Base-by-base conservation (phyloP, 1,140 invertebrate genomes). In the Anastrepha obliqua region DNA sequence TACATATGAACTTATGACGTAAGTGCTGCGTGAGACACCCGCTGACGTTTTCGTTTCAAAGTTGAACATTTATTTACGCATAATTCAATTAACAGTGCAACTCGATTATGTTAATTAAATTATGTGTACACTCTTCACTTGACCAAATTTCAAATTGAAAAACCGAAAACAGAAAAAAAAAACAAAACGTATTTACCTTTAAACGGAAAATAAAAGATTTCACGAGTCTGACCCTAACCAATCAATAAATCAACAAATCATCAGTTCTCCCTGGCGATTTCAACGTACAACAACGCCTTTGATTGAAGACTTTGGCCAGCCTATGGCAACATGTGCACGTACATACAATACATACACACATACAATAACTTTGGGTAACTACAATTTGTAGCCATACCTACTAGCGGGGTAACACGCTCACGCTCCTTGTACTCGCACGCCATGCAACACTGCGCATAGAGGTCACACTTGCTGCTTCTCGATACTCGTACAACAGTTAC, bases 221-320 rank as follows among this genome's bases (percentile, higher is more conserved):
- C 42, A 62, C 58, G 58, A 13, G 62, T 4, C 60, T 86, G 85
- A 86, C 85, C 85, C 85, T 42, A 62, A 86, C 85, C 85, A 86
- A 86, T 86, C 59, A 60, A 86, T 86, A 86, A 86, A 86, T 86
- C 58, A 86, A 86, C 85, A 86, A 1, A 86, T 86, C 85, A 86
- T 15, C 60, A 62, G 15, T 62, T 62, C 58, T 7, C 74, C 74
- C 47, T n/a, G 9, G 9, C 51, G 2, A 55, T 20, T 81, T 81
- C 51, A 42, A 81, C 74, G 44, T 13, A 8, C 74, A 81, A n/a
- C 6, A 55, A 55, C 20, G 51, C 74, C 0, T 81, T 81, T 55
- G 74, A 74, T 74, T 74, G 67, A 74, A 74, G 67, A 74, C 67
- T 13, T 9, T 44, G 17, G 39, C 39, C 8, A 70, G 42, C 13